Evolutionary conservation across 2,888 invertebrate species (phyloP).

Genomic region (Cheilosia variabilis): DNA sequence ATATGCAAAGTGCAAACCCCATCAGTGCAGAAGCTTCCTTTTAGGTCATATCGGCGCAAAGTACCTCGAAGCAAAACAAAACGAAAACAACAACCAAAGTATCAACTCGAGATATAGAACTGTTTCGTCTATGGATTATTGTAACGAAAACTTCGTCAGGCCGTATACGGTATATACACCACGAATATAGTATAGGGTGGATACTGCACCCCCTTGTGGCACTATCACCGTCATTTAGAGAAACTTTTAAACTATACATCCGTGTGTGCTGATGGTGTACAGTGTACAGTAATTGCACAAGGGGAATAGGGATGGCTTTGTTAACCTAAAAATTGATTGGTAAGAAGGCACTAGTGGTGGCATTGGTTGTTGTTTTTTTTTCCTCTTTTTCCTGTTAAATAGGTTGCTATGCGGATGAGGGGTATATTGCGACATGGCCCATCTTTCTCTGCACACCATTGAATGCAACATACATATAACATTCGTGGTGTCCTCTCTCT

Average conservation of each 20-base stretch:
- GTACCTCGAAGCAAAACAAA: constrained; percentile 51
- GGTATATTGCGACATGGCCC: constrained; percentile 70
- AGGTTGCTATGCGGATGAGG: constrained; percentile 63
- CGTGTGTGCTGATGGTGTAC: constrained; percentile 8
- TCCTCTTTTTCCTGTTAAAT: constrained; percentile 33
- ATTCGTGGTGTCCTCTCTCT: constrained; percentile 60
- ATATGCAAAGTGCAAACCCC: constrained; percentile 37
- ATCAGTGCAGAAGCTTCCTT: constrained; percentile 36
- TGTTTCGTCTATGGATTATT: constrained; percentile 69
- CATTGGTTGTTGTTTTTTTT: constrained; percentile 50
- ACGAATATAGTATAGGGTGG: not conserved
- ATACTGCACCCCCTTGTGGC: constrained; percentile 28
- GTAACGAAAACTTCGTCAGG: constrained; percentile 59
- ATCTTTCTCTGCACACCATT: constrained; percentile 65
- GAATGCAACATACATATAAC: constrained; percentile 34
- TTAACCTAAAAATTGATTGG: constrained; percentile 74
- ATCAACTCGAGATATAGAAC: constrained; percentile 67
- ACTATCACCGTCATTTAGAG: constrained; percentile 61
- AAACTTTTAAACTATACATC: constrained; percentile 61
- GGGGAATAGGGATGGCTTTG: constrained; percentile 59
- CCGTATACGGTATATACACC: not conserved
- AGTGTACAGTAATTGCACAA: constrained; percentile 68
- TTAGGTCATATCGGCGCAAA: constrained; percentile 67
- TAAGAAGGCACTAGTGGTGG: constrained; percentile 67
- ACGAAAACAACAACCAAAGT: constrained; percentile 53